Conservation (phyloP, 2,797 vertebrate genomes). For the Knipowitschia caucasica region DNA sequence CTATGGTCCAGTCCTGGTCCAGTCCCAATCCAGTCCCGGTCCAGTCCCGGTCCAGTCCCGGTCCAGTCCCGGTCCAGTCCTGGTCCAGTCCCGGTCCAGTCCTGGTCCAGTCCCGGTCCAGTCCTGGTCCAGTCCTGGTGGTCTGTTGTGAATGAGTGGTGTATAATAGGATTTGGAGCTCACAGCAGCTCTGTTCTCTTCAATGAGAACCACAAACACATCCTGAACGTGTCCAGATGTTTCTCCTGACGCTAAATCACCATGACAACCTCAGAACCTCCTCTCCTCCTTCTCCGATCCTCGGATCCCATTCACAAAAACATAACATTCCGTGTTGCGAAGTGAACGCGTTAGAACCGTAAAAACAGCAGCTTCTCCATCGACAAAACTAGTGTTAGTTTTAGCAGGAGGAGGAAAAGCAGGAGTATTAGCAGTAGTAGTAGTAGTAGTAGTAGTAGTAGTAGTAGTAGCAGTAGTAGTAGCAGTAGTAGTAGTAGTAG, state of each 20-base stretch:
- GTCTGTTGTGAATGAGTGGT: background rate
- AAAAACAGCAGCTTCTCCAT: background rate
- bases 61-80: too few relatives aligned
- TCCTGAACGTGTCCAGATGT: constrained; percentile 5
- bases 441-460: too few relatives aligned
- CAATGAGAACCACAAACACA: background rate
- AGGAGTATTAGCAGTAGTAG: too few relatives aligned
- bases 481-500: too few relatives aligned
- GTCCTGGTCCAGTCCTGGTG: background rate
- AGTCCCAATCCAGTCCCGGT: too few relatives aligned
- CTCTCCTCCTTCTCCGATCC: background rate
- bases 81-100: too few relatives aligned
- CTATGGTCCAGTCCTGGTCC: too few relatives aligned
- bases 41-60: too few relatives aligned
- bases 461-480: too few relatives aligned
- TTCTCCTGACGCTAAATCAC: background rate
- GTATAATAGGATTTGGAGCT: constrained; percentile 5
- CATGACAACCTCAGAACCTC: background rate
- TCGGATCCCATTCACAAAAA: background rate
- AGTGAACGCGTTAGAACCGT: background rate
- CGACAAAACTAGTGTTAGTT: background rate
- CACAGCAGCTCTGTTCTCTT: background rate
- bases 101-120: background rate
- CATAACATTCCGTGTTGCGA: background rate
- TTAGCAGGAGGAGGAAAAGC: too few relatives aligned